Percentiles rank a stretch among this genome's conserved stretches.
phyloP scores from a whole-genome alignment of 2,797 vertebrate species.

The Aselliscus stoliczkanus region DNA sequence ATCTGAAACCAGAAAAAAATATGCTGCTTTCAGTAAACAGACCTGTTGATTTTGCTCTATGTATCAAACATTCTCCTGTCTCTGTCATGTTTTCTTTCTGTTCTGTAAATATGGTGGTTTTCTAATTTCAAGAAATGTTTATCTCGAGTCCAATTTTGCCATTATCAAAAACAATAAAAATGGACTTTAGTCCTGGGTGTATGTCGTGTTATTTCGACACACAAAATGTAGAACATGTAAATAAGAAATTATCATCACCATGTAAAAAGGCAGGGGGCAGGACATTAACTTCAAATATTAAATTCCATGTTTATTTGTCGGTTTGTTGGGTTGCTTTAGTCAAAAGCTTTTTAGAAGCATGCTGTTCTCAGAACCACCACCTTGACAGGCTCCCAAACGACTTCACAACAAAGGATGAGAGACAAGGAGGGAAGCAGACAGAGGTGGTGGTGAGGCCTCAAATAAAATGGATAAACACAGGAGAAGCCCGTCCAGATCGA shows the following conservation, averaged over 20 bases:
- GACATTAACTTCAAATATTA: not conserved
- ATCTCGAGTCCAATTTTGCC: not conserved
- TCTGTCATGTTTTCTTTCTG: not conserved
- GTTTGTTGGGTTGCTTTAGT: not conserved
- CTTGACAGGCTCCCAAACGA: not conserved
- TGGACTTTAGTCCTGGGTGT: not conserved
- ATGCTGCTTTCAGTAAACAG: not conserved
- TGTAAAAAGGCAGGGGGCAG: not conserved
- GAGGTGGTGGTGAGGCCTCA: not conserved
- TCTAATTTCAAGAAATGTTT: not conserved
- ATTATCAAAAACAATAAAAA: not conserved
- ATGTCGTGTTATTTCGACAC: not conserved
- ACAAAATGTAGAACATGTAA: not conserved
- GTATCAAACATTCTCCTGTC: not conserved
- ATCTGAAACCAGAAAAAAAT: not conserved
- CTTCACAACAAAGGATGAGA: not conserved
- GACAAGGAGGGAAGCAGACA: not conserved
- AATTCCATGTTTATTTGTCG: not conserved
- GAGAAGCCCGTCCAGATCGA: not conserved
- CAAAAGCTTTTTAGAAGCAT: not conserved
- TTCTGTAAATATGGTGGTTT: not conserved
- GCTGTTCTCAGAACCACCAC: not conserved
- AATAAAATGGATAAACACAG: not conserved
- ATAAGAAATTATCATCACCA: not conserved
- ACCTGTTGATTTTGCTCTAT: not conserved